Evolutionary conservation across 1,140 invertebrate genomes (phyloP), one percentile per base, ranked within the genome.

Genomic region (Dendrolimus kikuchii): DNA sequence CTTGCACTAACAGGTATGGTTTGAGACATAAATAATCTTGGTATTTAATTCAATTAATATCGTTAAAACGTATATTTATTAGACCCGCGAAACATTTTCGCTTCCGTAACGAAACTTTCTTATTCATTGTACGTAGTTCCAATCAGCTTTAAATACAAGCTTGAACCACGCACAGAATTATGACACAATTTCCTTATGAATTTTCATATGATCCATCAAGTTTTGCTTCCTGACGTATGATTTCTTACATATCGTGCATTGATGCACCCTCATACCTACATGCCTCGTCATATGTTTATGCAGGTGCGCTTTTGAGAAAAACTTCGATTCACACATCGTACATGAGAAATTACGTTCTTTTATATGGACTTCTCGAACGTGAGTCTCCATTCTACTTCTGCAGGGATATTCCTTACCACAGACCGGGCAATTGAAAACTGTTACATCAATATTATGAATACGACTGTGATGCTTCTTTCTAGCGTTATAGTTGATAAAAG

Each of bases 251-350:
- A 90, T 81, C 0, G 89, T 88, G 63, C 89, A 90, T 57, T 92
- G 90, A 66, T 94, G 91, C 4, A 93, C 92, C 53, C 92, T 91
- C 57, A 93, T 92, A 0, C 94, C 92, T 0, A 90, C 91, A 70
- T 91, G 90, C 38, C 76, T 84, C 0, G 88, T 60, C 80, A 89
- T 88, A 57, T 90, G 89, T 41, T 82, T 77, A 7, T 78, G 71
- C 0, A 87, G 66, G 5, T 78, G 80, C 0, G 73, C 72, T 36
- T 61, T 71, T 0, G 81, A 81, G 46, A 82, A 85, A 45, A 87
- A 85, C 49, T 66, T 84, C 46, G 73, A 70, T 5, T 80, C 79
- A 53, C 84, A 87, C 51, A 82, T 61, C 0, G 74, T 51, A 49
- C 84, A 87, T 0, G 72, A 37, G 47, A 72, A 85, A 59, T 81